These are phyloP conservation scores for Oreochromis tanganicae DNA, from an alignment of 2,113 vertebrate genomes.

Conservation along the genomic window DNA sequence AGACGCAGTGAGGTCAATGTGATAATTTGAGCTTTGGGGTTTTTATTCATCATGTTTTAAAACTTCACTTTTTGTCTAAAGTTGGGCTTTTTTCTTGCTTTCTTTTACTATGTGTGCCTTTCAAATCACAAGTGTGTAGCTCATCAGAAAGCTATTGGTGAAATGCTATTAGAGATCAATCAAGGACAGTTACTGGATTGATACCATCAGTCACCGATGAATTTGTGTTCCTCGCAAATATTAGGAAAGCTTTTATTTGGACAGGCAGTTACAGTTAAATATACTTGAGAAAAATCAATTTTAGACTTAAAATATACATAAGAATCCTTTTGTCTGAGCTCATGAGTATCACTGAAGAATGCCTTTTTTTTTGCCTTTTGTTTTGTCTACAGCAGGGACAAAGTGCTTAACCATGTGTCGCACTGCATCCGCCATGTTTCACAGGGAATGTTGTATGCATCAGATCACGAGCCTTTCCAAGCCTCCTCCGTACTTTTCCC, in stretches of 20 bases:
- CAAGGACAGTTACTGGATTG: background rate
- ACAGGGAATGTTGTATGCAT: background rate
- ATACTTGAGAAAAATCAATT: background rate
- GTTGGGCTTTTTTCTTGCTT: conserved; percentile 27
- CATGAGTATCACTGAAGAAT: background rate
- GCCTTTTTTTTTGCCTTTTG: background rate
- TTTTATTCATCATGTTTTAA: conserved; percentile 14
- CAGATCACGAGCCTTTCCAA: background rate
- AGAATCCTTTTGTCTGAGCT: too few relatives aligned
- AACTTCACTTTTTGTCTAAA: conserved; percentile 10
- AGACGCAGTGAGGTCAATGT: conserved; percentile 41
- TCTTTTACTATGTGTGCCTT: conserved; percentile 14
- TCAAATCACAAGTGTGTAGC: background rate
- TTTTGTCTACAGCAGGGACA: background rate
- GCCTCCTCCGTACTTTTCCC: background rate
- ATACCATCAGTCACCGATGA: background rate
- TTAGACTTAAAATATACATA: background rate
- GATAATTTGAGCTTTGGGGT: conserved; percentile 47
- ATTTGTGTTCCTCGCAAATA: background rate
- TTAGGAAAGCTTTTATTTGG: too few relatives aligned
- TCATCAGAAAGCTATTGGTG: background rate
- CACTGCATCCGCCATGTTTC: background rate
- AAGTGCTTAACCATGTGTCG: background rate
- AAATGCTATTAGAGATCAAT: background rate
- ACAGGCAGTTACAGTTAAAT: background rate